Conservation (phyloP, 2,113 vertebrate species). For the Pachyramphus minor region DNA sequence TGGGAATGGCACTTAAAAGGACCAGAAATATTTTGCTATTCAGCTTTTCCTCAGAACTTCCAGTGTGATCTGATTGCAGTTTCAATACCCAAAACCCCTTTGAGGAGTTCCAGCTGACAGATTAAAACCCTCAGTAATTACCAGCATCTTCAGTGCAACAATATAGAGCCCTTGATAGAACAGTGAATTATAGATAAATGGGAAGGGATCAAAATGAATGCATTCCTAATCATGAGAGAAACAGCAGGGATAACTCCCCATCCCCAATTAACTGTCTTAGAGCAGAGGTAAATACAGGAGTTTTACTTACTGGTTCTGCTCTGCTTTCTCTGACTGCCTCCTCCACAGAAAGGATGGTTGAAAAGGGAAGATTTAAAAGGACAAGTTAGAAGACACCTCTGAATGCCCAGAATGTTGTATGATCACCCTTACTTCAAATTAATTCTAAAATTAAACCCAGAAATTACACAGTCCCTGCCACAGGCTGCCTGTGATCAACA, state of each 20-base stretch:
- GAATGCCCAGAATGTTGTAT: not conserved
- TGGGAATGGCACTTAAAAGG: conserved; percentile 2
- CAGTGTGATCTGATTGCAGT: not conserved
- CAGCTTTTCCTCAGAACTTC: not conserved
- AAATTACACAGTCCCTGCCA: not conserved
- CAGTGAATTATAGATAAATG: not conserved
- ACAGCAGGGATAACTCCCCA: not conserved
- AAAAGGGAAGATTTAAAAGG: not conserved
- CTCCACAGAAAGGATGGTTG: not conserved
- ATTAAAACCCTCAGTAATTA: not conserved
- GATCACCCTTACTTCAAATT: not conserved
- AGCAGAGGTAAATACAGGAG: not conserved
- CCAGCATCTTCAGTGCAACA: not conserved
- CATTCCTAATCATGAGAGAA: not conserved
- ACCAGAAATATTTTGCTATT: not conserved
- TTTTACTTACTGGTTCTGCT: not conserved
- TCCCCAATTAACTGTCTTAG: not conserved
- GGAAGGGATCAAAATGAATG: not conserved
- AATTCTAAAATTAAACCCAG: not conserved
- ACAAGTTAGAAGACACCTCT: not conserved
- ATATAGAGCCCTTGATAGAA: not conserved
- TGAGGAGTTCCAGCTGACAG: not conserved
- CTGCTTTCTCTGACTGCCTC: not conserved
- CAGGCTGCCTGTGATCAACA: not conserved
- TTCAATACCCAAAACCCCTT: not conserved